Conservation (phyloP, 2,888 invertebrate species). For the Habrosyne pyritoides region DNA sequence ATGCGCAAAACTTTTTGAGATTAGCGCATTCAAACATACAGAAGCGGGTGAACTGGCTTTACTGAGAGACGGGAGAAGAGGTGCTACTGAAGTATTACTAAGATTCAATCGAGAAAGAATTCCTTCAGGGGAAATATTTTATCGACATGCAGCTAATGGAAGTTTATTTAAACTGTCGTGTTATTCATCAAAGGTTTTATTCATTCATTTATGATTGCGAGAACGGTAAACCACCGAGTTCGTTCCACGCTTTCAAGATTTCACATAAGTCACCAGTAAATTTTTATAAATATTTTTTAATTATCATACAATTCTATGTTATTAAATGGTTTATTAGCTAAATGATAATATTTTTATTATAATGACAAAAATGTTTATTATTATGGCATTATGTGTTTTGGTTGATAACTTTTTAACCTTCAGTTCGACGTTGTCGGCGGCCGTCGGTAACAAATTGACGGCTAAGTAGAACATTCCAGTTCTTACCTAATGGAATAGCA, state of each 20-base stretch:
- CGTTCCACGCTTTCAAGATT: conserved; percentile 35
- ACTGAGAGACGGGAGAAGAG: too few species aligned
- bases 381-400: background rate
- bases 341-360: background rate
- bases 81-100: too few species aligned
- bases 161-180: background rate
- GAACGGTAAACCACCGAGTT: background rate
- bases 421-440: background rate
- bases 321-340: background rate
- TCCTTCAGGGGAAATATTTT: background rate
- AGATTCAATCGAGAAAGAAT: background rate
- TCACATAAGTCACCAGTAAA: conserved; percentile 13
- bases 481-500: background rate
- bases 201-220: conserved; percentile 17
- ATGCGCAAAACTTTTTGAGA: too few species aligned
- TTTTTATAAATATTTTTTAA: background rate
- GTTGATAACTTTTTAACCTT: conserved; percentile 1
- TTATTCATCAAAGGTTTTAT: background rate
- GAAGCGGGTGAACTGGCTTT: too few species aligned
- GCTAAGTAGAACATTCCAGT: background rate
- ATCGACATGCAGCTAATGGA: background rate
- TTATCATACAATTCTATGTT: background rate
- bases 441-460: background rate
- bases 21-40: too few species aligned
- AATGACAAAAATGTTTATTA: background rate